Base-by-base conservation (phyloP, 2,888 invertebrate species). In the Tuta absoluta region DNA sequence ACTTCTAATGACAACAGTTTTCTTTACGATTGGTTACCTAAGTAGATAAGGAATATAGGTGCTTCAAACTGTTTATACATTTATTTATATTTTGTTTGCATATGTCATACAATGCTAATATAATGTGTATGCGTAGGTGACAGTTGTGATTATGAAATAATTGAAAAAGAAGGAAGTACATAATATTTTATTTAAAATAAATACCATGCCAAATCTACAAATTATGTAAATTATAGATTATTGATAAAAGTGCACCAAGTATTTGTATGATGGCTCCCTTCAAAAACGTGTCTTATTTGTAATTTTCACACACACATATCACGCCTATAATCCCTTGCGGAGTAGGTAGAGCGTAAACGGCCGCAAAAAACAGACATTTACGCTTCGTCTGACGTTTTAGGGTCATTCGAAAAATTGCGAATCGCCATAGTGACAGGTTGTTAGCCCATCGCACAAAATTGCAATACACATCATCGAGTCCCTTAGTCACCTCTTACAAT, bases 41-140 rank as follows among this genome's bases (percentile, higher is more conserved):
- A 45, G 45, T 17, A 45, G 51, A 51, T 51, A 51, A 51, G 8
- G 8, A 23, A 23, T 8, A 51, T 51, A 23, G 21, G 51, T 51
- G 19, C 51, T 51, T 51, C 23, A 51, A 23, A 23, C 23, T 51
- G 51, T 51, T 51, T 51, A 51, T 17, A 12, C 23, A 51, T 23
- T n/a, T 45, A 45, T 51, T 7, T 51, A 21, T 12, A 51, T 23
- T 51, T 23, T 51, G 51, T 23, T 23, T 23, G 19, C 19, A 11
- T 23, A 4, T 2, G 4, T 11, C 23, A 23, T 51, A 23, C 5
- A 19, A 19, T 23, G 11, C 51, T 23, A 51, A 51, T 51, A 45
- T n/a, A 17, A 45, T 45, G 17, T n/a, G 45, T 45, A 17, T 45
- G 45, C 45, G 17, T n/a, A n/a, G 4, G 45, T 17, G 45, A 45